Evolutionary conservation across 2,797 vertebrate species (phyloP).

Genomic region (Hephaestus fuliginosus): DNA sequence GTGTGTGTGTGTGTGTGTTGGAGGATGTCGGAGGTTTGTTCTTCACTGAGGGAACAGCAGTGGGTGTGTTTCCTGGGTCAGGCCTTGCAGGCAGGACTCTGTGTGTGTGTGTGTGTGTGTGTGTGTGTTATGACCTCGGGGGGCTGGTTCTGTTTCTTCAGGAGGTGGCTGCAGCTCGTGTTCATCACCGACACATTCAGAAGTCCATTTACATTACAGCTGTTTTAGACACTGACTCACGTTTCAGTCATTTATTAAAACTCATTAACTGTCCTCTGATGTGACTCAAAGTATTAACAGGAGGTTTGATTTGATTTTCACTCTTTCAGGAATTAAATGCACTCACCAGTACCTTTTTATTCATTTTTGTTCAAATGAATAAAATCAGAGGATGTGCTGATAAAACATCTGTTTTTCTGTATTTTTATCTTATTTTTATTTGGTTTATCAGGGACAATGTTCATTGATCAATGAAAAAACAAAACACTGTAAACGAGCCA

Average conservation of each 20-base stretch:
- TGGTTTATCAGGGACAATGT: background rate
- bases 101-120: slow-evolving; percentile 7
- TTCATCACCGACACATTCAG: slow-evolving; percentile 13
- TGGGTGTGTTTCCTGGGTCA: slow-evolving; percentile 38
- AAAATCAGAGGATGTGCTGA: background rate
- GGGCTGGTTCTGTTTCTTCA: slow-evolving; percentile 8
- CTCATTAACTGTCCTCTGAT: background rate
- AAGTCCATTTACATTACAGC: background rate
- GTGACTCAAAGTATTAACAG: background rate
- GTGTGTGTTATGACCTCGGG: slow-evolving; percentile 42
- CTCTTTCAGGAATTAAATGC: background rate
- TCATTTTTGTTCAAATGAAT: background rate
- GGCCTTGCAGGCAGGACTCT: slow-evolving; percentile 41
- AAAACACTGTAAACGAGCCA: slow-evolving; percentile 14
- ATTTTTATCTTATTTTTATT: background rate
- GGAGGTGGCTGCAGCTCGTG: background rate
- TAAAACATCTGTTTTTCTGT: background rate
- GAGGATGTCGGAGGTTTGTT: slow-evolving; percentile 26
- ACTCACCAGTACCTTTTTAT: background rate
- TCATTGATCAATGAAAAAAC: slow-evolving; percentile 6
- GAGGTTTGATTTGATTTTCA: background rate
- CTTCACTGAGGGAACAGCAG: slow-evolving; percentile 4
- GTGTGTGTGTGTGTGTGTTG: slow-evolving; percentile 1
- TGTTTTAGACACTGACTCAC: background rate
- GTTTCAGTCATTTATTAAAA: background rate